Evolutionary conservation across 2,797 vertebrate genomes (phyloP).

Genomic region (Hoplostethus mediterraneus): DNA sequence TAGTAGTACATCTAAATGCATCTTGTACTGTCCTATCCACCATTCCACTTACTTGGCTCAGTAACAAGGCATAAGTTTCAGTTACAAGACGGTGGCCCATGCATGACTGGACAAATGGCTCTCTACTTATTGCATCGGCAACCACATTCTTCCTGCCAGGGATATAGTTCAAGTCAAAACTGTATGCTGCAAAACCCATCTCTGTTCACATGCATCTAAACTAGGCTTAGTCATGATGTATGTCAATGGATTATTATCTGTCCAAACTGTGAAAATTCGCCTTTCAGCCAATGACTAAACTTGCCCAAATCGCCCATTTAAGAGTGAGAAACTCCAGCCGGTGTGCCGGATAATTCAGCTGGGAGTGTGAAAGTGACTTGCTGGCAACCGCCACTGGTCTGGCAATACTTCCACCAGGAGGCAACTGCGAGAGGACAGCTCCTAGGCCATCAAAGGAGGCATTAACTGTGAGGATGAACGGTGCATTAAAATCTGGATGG

Average conservation of each 20-base stretch:
- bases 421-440: slow-evolving; percentile 1
- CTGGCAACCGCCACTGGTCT: slow-evolving; percentile 13
- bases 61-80: slow-evolving; percentile 7
- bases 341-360: slow-evolving; percentile 10
- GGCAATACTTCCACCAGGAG: not conserved
- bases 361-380: slow-evolving; percentile 2
- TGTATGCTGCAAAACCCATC: not conserved
- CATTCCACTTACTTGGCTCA: slow-evolving; percentile 15
- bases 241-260: not conserved
- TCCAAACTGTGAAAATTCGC: no score
- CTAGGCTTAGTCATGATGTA: slow-evolving; percentile 16
- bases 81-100: slow-evolving; percentile 11
- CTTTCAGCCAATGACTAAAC: no score
- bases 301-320: not conserved
- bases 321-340: not conserved
- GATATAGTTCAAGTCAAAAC: not conserved
- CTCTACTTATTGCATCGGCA: slow-evolving; percentile 5
- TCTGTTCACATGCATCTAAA: slow-evolving; percentile 5
- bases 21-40: slow-evolving; percentile 17
- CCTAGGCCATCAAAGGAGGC: slow-evolving; percentile 18
- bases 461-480: not conserved
- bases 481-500: not conserved
- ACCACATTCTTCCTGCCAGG: not conserved
- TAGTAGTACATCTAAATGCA: slow-evolving; percentile 12
- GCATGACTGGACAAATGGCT: slow-evolving; percentile 19